Base-by-base conservation (phyloP, 2,113 vertebrate genomes). In the Esox niger region DNA sequence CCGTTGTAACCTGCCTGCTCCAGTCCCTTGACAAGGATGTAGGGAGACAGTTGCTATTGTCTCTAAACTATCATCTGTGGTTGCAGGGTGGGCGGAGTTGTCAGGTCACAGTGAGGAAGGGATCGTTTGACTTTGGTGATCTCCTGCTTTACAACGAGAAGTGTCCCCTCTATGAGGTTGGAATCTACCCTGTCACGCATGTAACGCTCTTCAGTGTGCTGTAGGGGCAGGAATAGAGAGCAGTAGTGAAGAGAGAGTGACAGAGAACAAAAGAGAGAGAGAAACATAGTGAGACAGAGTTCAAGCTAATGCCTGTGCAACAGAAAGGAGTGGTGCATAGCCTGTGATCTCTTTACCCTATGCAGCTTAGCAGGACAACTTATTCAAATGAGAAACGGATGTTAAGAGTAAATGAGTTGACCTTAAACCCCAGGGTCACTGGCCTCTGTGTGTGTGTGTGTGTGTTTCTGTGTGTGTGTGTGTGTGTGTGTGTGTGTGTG, bases 351-450 rank as follows among this genome's bases (percentile, higher is more conserved):
- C 84, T 85, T 90, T 78, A 83, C 15, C n/a, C n/a, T n/a, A n/a
- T 72, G 66, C 81, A 82, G 79, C 82, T 86, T 89, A 84, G 67
- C 77, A 80, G 76, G 57, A 85, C 80, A 77, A 78, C 79, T 79
- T 80, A 92, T 94, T 89, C 88, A 88, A 93, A 93, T 89, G 82
- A 83, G 83, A 89, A 92, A 91, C 73, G 86, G 90, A 90, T 67
- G 77, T 82, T 84, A 74, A 65, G 78, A 90, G 88, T 74, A 81
- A 88, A 87, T 90, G 90, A 91, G 82, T 77, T 92, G 92, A 94
- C 93, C 91, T 91, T 80, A 89, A 92, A 86, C 88, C 91, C 75
- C 63, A 0, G 61, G 92, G 93, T 93, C 91, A 91, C 64, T 47
- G 63, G 72, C 64, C 77, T 25, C 29, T 63, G 35, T 11, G 31